phyloP scores from a whole-genome alignment of 2,113 vertebrate species.

The Sylvicapra grimmia region DNA sequence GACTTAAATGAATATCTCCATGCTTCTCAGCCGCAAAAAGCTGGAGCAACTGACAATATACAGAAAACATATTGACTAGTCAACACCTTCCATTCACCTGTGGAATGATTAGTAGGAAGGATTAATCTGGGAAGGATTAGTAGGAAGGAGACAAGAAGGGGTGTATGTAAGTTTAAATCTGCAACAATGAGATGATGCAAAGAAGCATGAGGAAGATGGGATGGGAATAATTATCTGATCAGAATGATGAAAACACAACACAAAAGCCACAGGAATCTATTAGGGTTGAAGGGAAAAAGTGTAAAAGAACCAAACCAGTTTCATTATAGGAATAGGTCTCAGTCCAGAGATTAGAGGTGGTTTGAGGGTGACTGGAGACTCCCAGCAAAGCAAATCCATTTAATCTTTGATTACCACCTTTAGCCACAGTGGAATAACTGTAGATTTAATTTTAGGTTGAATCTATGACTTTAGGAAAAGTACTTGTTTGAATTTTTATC shows the following conservation, averaged over 20 bases:
- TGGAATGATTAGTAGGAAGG: not conserved
- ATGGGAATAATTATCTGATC: conserved; percentile 59
- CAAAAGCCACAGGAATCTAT: conserved; percentile 46
- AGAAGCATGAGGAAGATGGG: conserved; percentile 14
- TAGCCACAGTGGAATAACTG: not conserved
- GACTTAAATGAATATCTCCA: not conserved
- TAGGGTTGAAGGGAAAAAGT: conserved; percentile 14
- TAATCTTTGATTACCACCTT: conserved; percentile 20
- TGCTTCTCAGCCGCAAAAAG: not conserved
- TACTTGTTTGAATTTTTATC: conserved; percentile 11
- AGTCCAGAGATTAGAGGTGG: not conserved
- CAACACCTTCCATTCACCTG: conserved; percentile 39
- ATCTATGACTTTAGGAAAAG: not conserved
- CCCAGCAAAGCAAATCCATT: not conserved
- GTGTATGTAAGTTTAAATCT: not conserved
- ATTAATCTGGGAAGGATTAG: not conserved
- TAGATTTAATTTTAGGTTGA: conserved; percentile 27
- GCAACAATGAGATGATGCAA: conserved; percentile 25
- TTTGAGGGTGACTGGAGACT: not conserved
- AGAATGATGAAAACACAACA: conserved; percentile 28
- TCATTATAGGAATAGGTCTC: not conserved
- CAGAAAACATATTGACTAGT: not conserved
- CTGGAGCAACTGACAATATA: conserved; percentile 8
- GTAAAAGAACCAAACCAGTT: not conserved
- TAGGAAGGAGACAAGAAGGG: not conserved